phyloP scores from a whole-genome alignment of 1,140 invertebrate genomes.

The Leptoteleia sp. region DNA sequence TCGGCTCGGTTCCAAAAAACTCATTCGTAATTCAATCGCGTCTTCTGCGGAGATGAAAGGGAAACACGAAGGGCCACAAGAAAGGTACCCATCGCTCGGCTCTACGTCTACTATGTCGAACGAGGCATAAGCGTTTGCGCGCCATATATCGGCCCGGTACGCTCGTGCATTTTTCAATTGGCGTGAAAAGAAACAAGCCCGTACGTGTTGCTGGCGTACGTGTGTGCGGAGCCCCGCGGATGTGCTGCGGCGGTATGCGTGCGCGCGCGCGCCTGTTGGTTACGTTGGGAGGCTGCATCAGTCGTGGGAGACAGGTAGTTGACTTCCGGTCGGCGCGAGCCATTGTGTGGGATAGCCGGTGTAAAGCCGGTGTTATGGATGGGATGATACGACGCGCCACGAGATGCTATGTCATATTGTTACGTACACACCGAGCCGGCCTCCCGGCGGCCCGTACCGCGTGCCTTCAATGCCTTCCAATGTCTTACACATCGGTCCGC shows the following conservation, averaged over 20 bases:
- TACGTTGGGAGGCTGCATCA: slow-evolving; percentile 75
- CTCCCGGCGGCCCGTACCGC: slow-evolving; percentile 26
- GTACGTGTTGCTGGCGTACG: too few relatives aligned
- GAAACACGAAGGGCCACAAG: slow-evolving; percentile 68
- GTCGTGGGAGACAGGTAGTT: slow-evolving; percentile 81
- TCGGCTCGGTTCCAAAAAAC: slow-evolving; percentile 17
- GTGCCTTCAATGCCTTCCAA: slow-evolving; percentile 22
- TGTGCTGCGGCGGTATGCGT: too few relatives aligned
- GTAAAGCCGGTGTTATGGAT: slow-evolving; percentile 53
- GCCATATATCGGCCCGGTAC: neutral
- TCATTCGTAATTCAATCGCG: slow-evolving; percentile 70
- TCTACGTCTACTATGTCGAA: slow-evolving; percentile 2
- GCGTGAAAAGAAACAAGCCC: too few relatives aligned
- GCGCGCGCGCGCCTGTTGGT: slow-evolving; percentile 38
- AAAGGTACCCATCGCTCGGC: slow-evolving; percentile 31
- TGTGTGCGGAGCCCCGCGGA: slow-evolving; percentile 27
- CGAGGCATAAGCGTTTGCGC: slow-evolving; percentile 16
- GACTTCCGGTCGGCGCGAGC: slow-evolving; percentile 74
- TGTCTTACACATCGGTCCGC: slow-evolving; percentile 59
- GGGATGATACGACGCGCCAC: slow-evolving; percentile 51
- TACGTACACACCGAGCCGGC: slow-evolving; percentile 34
- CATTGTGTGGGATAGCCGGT: slow-evolving; percentile 66
- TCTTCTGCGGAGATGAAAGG: slow-evolving; percentile 63
- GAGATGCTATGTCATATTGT: slow-evolving; percentile 63
- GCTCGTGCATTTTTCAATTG: slow-evolving; percentile 4